A percentile compares a stretch with the other conserved stretches of the same genome.
Conservation (phyloP, 2,888 invertebrate species). For the Limnephilus lunatus region DNA sequence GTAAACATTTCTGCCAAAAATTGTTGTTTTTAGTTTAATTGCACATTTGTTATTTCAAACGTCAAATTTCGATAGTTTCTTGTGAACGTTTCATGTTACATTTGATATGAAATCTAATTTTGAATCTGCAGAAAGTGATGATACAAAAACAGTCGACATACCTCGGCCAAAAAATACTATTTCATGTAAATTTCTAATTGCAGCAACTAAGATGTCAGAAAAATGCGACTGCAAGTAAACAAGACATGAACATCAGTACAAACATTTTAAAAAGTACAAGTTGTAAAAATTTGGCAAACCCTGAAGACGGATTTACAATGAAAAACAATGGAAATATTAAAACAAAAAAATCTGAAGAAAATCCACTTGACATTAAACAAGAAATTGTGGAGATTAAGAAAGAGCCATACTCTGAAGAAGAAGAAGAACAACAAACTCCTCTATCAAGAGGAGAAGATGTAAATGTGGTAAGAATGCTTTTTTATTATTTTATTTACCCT, state of each 20-base stretch:
- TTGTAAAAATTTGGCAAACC: background rate
- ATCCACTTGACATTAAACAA: background rate
- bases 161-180: background rate
- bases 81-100: background rate
- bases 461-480: background rate
- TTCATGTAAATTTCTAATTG: background rate
- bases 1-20: background rate
- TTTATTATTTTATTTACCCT: background rate
- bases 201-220: background rate
- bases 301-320: background rate
- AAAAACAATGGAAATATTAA: background rate
- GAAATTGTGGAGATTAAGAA: conserved; percentile 29
- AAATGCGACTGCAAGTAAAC: background rate
- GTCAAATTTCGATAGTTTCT: background rate
- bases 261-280: background rate
- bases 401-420: conserved; percentile 30
- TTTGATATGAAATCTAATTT: background rate
- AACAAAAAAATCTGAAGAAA: conserved; percentile 14
- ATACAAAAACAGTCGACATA: background rate
- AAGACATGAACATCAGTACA: background rate
- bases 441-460: conserved; percentile 38
- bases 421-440: conserved; percentile 19
- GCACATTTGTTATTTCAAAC: background rate
- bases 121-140: background rate
- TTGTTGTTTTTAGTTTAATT: background rate